A percentile compares a stretch with the other conserved stretches of the same genome.
Evolutionary conservation across 2,797 vertebrate species (phyloP).

Genomic region (Gastrophryne carolinensis): DNA sequence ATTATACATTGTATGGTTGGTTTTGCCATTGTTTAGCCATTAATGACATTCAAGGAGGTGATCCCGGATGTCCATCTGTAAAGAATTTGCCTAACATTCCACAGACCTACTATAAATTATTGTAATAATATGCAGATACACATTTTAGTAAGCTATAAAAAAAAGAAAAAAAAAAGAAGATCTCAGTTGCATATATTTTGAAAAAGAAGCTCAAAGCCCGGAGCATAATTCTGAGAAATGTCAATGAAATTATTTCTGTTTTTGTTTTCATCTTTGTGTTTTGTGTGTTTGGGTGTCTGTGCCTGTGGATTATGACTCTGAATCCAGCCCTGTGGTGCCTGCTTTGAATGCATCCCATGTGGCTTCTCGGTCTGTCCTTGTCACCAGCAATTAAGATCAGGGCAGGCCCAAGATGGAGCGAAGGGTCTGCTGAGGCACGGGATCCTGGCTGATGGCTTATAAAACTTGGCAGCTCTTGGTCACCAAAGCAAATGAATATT

Average conservation of each 20-base stretch:
- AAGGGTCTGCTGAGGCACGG: constrained; percentile 46
- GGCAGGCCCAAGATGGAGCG: constrained; percentile 46
- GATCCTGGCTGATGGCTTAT: constrained; percentile 43
- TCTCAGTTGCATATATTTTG: constrained; percentile 18
- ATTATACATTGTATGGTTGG: too few species aligned
- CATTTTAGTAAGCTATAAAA: background rate
- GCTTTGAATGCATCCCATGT: constrained; percentile 54
- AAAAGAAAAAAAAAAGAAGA: background rate
- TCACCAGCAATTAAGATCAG: constrained; percentile 58
- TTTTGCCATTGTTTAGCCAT: too few species aligned
- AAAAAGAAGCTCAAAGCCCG: background rate
- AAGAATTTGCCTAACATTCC: too few species aligned
- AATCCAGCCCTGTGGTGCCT: constrained; percentile 34
- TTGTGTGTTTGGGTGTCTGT: constrained; percentile 35
- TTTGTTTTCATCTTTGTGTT: constrained; percentile 35
- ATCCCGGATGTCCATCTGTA: too few species aligned
- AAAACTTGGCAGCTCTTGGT: constrained; percentile 42
- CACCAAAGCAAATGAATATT: constrained; percentile 51
- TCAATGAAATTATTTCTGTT: constrained; percentile 45
- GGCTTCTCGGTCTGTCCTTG: constrained; percentile 51
- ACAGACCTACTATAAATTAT: too few species aligned
- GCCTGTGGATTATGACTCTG: constrained; percentile 34
- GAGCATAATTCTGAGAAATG: constrained; percentile 53
- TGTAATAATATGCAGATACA: background rate
- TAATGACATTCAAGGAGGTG: too few species aligned